Percentiles rank a stretch among this genome's conserved stretches.
Evolutionary conservation across 2,888 invertebrate species (phyloP).

Genomic region (Caenorhabditis afra): DNA sequence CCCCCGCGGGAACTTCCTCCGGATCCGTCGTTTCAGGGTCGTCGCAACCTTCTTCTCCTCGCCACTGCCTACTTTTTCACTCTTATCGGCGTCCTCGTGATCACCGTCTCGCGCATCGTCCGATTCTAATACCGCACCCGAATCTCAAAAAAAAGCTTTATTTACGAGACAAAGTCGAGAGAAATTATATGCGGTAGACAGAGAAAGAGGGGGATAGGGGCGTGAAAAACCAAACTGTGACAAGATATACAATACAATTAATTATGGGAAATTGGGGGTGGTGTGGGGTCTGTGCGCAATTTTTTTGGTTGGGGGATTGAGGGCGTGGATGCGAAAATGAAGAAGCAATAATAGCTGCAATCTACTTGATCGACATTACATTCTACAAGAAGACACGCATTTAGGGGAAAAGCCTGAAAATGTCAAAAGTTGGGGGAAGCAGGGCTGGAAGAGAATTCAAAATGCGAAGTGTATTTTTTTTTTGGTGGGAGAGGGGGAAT

Average conservation of each 20-base stretch:
- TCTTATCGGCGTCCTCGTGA: slow-evolving; percentile 60
- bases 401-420: slow-evolving; percentile 55
- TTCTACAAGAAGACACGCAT: slow-evolving; percentile 61
- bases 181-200: slow-evolving; percentile 21
- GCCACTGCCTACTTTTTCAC: slow-evolving; percentile 60
- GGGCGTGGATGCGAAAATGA: background rate
- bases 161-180: slow-evolving; percentile 22
- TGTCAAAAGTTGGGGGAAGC: slow-evolving; percentile 23
- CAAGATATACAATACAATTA: slow-evolving; percentile 59
- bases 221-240: slow-evolving; percentile 41
- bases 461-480: slow-evolving; percentile 39
- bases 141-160: slow-evolving; percentile 35
- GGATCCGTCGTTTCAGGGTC: slow-evolving; percentile 44
- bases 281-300: background rate
- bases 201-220: slow-evolving; percentile 11
- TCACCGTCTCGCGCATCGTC: slow-evolving; percentile 42
- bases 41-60: slow-evolving; percentile 62
- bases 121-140: slow-evolving; percentile 1
- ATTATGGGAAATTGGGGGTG: slow-evolving; percentile 44
- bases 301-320: slow-evolving; percentile 17
- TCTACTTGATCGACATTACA: slow-evolving; percentile 56
- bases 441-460: slow-evolving; percentile 6
- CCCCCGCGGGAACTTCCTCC: background rate
- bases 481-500: slow-evolving; percentile 23
- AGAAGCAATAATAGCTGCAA: slow-evolving; percentile 36